phyloP scores from a whole-genome alignment of 1,140 invertebrate species.

The Epicauta chinensis region DNA sequence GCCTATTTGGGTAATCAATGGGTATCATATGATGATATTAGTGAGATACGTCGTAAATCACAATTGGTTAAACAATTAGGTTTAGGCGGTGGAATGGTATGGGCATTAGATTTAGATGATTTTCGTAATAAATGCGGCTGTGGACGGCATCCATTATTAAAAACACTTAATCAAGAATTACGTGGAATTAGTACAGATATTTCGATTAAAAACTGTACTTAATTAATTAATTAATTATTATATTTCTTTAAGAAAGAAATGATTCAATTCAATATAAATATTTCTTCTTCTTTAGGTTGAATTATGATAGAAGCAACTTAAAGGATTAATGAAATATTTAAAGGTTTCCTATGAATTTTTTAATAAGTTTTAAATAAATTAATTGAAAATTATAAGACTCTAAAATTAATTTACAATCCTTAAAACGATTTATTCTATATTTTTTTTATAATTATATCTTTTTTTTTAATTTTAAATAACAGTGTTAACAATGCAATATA shows the following conservation, averaged over 20 bases:
- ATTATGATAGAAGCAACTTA: background rate
- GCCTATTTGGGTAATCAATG: slow-evolving; percentile 68
- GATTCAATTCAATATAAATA: slow-evolving; percentile 8
- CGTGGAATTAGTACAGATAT: slow-evolving; percentile 36
- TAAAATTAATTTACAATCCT: background rate
- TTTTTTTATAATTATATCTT: slow-evolving; percentile 17
- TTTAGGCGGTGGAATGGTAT: slow-evolving; percentile 71
- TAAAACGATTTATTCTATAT: slow-evolving; percentile 22
- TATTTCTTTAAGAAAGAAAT: slow-evolving; percentile 3
- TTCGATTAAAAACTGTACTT: slow-evolving; percentile 34
- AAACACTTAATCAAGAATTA: slow-evolving; percentile 52
- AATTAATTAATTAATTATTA: slow-evolving; percentile 10
- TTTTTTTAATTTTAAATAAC: slow-evolving; percentile 17
- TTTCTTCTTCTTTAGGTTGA: slow-evolving; percentile 21
- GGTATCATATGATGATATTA: slow-evolving; percentile 73
- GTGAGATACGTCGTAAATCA: slow-evolving; percentile 55
- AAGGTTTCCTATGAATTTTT: slow-evolving; percentile 8
- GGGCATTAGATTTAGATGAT: slow-evolving; percentile 72
- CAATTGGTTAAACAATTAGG: slow-evolving; percentile 52
- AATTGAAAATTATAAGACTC: background rate
- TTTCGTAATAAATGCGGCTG: slow-evolving; percentile 62
- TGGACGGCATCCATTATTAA: slow-evolving; percentile 51
- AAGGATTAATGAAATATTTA: slow-evolving; percentile 20
- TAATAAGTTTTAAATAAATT: background rate
- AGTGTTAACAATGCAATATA: slow-evolving; percentile 28